Conservation (phyloP, 2,113 vertebrate genomes). For the Lycocorax pyrrhopterus region DNA sequence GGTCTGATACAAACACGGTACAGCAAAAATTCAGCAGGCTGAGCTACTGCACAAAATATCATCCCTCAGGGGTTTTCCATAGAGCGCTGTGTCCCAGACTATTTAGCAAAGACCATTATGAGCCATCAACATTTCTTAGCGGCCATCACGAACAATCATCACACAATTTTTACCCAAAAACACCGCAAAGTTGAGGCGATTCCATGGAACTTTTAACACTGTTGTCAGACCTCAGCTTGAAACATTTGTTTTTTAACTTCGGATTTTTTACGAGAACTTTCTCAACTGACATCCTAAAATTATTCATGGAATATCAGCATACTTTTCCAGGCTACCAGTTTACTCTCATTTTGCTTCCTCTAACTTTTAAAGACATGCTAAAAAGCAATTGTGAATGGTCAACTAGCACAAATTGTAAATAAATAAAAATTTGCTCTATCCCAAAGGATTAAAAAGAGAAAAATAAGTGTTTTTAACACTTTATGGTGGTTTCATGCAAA, state of each 20-base stretch:
- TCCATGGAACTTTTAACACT: neutral
- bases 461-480: neutral
- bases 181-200: accelerated
- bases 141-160: neutral
- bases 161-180: neutral
- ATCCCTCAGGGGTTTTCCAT: neutral
- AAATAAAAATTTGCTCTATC: neutral
- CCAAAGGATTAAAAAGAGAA: neutral
- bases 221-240: neutral
- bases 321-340: neutral
- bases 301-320: neutral
- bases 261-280: neutral
- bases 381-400: neutral
- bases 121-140: neutral
- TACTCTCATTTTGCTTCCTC: neutral
- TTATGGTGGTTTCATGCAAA: neutral
- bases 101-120: neutral
- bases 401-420: neutral
- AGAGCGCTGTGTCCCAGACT: neutral
- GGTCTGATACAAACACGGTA: neutral
- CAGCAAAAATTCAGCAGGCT: neutral
- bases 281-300: neutral
- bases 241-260: neutral
- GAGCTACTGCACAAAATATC: neutral
- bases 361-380: neutral